A percentile compares a stretch with the other conserved stretches of the same genome.
Evolutionary conservation across 2,888 invertebrate genomes (phyloP).

Genomic region (Acanthopleura granulata): DNA sequence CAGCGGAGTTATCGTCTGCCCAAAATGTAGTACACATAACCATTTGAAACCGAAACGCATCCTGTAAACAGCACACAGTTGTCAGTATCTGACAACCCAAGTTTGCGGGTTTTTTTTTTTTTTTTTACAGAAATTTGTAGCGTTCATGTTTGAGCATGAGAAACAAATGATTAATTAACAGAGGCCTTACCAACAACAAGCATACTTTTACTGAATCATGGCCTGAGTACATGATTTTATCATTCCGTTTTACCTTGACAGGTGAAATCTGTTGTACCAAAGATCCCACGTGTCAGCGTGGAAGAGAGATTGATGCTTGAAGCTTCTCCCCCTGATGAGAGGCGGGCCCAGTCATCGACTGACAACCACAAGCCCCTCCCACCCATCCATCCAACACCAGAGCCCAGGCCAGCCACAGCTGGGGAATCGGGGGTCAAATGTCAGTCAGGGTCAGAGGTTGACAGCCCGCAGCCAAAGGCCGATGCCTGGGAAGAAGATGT

Average conservation of each 20-base stretch:
- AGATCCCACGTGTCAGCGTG: slow-evolving; percentile 60
- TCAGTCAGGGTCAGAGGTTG: slow-evolving; percentile 14
- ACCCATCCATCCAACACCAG: slow-evolving; percentile 31
- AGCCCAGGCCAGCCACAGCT: slow-evolving; percentile 1
- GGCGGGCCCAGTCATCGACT: slow-evolving; percentile 27
- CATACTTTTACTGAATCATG: too few relatives aligned
- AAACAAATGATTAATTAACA: too few relatives aligned
- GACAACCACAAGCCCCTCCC: slow-evolving; percentile 37
- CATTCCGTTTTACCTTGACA: slow-evolving; percentile 24
- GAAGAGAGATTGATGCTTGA: slow-evolving; percentile 61
- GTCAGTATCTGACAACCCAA: too few relatives aligned
- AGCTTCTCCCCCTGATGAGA: slow-evolving; percentile 35
- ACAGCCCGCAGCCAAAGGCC: slow-evolving; percentile 22
- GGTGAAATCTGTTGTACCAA: slow-evolving; percentile 56
- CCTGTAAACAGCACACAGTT: slow-evolving; percentile 1
- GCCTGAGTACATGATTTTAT: too few relatives aligned
- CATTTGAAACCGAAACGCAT: slow-evolving; percentile 13
- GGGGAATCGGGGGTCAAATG: not conserved
- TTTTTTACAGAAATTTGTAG: not conserved
- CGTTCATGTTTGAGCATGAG: not conserved
- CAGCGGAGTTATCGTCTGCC: not conserved
- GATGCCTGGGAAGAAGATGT: slow-evolving; percentile 28
- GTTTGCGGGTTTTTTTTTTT: too few relatives aligned
- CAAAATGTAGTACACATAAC: slow-evolving; percentile 7
- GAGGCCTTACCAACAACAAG: too few relatives aligned